Evolutionary conservation across 2,888 invertebrate species (phyloP), one percentile per base, ranked within the genome.

Genomic region (Dinocampus coccinellae): DNA sequence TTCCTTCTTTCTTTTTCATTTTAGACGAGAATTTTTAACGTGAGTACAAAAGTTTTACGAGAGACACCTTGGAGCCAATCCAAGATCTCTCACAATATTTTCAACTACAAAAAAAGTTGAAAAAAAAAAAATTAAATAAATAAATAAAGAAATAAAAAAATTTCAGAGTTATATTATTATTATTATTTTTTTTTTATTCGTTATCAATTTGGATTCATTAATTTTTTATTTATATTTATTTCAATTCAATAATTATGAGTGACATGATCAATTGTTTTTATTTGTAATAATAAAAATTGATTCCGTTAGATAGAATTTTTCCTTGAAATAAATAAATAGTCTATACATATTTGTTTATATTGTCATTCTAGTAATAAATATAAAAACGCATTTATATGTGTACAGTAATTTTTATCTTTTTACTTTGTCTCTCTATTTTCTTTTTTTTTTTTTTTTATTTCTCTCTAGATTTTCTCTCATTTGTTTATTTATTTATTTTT

Each of bases 21-120:
- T 68, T 65, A 53, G 62, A 71, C n/a, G n/a, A 66, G 63, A 66
- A 70, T 64, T 64, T 70, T 47, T 70, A 64, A 61, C 74, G 55
- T 58, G 70, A 73, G 73, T 72, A 68, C 65, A 69, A n/a, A 77
- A 75, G 76, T 75, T 76, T 77, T 76, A 73, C 73, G 72, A 73
- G 74, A 74, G 73, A 77, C 76, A 76, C 75, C 73, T 77, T 73
- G 73, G 74, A 76, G 72, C 67, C 68, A 69, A 71, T 75, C 74
- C 77, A 75, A 75, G 72, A 53, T 71, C 36, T 73, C 74, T 73
- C 72, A 16, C 2, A 24, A 13, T 24, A 10, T 26, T 24, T 73
- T 52, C 69, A 70, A 69, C 70, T 66, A 68, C 68, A 7, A 29
- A 3, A 29, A 29, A 7, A 29, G 3, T 29, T 29, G 7, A 29